Percentiles rank a stretch among this genome's conserved stretches.
These are phyloP conservation scores for Parapristionchus giblindavisi DNA, from an alignment of 2,888 invertebrate genomes.

Conservation along the genomic window DNA sequence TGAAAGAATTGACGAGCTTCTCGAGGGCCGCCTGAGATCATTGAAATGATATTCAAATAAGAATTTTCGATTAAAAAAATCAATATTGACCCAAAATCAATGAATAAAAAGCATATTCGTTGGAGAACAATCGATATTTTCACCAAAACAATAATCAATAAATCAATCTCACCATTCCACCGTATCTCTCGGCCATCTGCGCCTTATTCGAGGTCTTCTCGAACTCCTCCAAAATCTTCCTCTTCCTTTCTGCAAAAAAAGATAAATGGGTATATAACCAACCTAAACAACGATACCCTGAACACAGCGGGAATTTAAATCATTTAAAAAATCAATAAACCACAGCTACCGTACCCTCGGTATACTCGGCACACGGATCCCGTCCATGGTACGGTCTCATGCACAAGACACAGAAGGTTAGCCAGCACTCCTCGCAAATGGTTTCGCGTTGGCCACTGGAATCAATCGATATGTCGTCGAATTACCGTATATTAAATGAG, in stretches of 20 bases:
- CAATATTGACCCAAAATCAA: no score
- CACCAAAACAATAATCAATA: no score
- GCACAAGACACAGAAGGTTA: constrained; percentile 77
- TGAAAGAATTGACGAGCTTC: constrained; percentile 73
- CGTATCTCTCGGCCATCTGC: constrained; percentile 11
- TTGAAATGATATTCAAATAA: background rate
- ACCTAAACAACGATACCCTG: no score
- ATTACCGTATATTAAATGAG: no score
- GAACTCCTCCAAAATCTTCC: constrained; percentile 71
- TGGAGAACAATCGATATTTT: no score
- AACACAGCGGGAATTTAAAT: no score
- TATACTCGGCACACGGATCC: constrained; percentile 74
- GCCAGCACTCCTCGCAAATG: constrained; percentile 75
- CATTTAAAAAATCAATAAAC: background rate
- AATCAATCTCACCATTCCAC: constrained; percentile 36
- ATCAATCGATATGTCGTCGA: no score
- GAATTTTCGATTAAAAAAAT: background rate
- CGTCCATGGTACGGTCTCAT: constrained; percentile 77
- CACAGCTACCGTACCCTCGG: constrained; percentile 39
- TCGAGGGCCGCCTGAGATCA: constrained; percentile 70
- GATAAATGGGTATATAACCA: background rate
- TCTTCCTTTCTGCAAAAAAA: constrained; percentile 42
- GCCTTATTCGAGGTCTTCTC: constrained; percentile 71
- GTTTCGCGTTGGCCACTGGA: constrained; percentile 64
- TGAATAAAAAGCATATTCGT: no score